Evolutionary conservation across 2,113 vertebrate species (phyloP), one percentile per base, ranked within the genome.

Genomic region (Chlamydotis undulata): DNA sequence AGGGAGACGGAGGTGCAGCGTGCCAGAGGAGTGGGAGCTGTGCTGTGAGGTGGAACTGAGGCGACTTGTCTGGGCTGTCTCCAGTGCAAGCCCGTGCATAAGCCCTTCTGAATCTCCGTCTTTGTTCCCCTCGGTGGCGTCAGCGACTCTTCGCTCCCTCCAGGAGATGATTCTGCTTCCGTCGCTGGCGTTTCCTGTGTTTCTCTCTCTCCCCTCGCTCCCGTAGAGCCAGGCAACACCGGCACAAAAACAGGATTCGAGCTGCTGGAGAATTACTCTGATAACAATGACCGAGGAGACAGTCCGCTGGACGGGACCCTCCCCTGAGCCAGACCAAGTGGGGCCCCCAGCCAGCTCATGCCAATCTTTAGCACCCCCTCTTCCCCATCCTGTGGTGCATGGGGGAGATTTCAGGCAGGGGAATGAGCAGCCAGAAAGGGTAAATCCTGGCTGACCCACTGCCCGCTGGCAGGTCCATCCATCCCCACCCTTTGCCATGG

Each of bases 211-310:
- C 93, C 67, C 26, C 92, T 89, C 50, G 4, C 77, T 86, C 93
- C 92, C 1, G 29, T 65, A 96, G 83, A 79, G 93, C 81, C 91
- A 94, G 81, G 94, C 95, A 96, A 76, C 93, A 94, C 82, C 49
- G 29, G 77, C 89, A 97, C 92, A 95, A 97, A 97, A 97, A 97
- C 97, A 97, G 97, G 97, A 97, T 97, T 94, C 31, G 1, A 97
- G 89, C 67, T 95, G 91, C 92, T 95, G 77, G 45, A 94, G 93
- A 95, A 94, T 69, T 89, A 90, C 82, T 73, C 95, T 76, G 95
- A 95, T 96, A 94, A 96, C 96, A 96, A 96, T 94, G 91, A 76
- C 83, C 59, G 23, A 96, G 91, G 77, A 97, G 96, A 97, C 89
- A 94, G 87, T 87, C 33, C 29, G 1, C 87, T 96, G 89, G 65